A percentile compares a stretch with the other conserved stretches of the same genome.
phyloP scores from a whole-genome alignment of 2,797 vertebrate species.

The Urocyon cinereoargenteus region DNA sequence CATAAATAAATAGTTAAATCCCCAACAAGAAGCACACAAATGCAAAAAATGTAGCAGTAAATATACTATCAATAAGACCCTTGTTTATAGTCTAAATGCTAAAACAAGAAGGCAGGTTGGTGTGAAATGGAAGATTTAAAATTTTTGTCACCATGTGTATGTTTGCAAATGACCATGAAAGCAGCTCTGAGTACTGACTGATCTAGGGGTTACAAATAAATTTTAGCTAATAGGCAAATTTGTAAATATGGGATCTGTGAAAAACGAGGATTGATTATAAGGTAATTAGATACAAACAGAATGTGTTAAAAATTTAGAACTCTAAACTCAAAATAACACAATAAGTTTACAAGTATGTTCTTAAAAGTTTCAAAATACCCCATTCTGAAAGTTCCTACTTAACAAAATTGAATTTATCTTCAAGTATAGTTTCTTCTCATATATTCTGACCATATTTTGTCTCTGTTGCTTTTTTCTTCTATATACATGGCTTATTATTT shows the following conservation, averaged over 20 bases:
- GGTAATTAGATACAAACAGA: neutral
- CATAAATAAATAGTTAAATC: neutral
- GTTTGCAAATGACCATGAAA: neutral
- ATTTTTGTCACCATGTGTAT: neutral
- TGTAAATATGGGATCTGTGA: neutral
- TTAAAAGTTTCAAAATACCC: neutral
- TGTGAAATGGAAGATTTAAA: neutral
- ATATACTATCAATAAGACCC: neutral
- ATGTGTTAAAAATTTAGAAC: conserved; percentile 64
- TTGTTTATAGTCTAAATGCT: neutral
- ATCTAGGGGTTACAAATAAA: neutral
- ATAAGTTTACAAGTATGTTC: neutral
- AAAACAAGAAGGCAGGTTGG: neutral
- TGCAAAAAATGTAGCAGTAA: neutral
- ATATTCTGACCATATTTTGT: conserved; percentile 21
- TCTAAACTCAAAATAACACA: neutral
- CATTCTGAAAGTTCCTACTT: conserved; percentile 35
- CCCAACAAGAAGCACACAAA: neutral
- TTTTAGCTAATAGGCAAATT: neutral
- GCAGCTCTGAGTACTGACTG: neutral
- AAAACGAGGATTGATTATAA: neutral
- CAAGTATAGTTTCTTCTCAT: neutral
- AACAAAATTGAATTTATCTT: conserved; percentile 1
- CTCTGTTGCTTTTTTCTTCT: neutral
- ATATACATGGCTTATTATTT: neutral